Evolutionary conservation across 53 echinoderm and acorn worm species (phyloP), one percentile per base, ranked within the genome.

Genomic region (Antedon mediterranea): DNA sequence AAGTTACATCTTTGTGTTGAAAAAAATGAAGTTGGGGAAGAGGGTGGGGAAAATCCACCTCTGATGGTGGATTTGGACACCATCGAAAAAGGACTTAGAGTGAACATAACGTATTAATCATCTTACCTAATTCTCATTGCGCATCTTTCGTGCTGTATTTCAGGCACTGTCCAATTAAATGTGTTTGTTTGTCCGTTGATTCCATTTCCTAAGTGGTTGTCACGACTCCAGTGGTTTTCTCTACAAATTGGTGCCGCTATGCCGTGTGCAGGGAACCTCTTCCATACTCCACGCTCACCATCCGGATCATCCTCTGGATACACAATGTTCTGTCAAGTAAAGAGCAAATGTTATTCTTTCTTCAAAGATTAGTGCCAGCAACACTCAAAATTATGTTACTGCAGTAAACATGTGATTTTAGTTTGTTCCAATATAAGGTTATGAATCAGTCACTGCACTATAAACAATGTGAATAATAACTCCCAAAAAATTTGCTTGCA

Each of bases 121-220:
- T 26, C 71, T 77, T 81, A 94, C 94, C 94, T 91, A 34, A 94
- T 82, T 73, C 94, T 81, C 71, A 94, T 30, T 29, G 82, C 91
- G 83, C 94, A 94, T 79, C 87, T 89, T 78, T 94, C 94, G 77
- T 89, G 84, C 43, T 84, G 78, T 8, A 91, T 70, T 76, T 89
- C 83, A 5, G 94, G 94, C 0, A 94, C 78, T 27, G 94, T 94
- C 94, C 94, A 94, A 79, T 94, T 94, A 78, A 80, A 91, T 26
- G 89, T 89, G 81, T 91, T 85, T 2, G 94, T 89, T 73, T 85
- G 77, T 4, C 94, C 94, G 71, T 83, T 83, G 43, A 87, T 71
- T n/a, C 94, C 94, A 81, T 94, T 94, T 30, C 94, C 94, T 5
- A 94, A 88, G 84, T 94, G 94, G 84, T 94, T 94, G 74, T 94